phyloP scores from a whole-genome alignment of 2,888 invertebrate genomes.

The Altica lythri region DNA sequence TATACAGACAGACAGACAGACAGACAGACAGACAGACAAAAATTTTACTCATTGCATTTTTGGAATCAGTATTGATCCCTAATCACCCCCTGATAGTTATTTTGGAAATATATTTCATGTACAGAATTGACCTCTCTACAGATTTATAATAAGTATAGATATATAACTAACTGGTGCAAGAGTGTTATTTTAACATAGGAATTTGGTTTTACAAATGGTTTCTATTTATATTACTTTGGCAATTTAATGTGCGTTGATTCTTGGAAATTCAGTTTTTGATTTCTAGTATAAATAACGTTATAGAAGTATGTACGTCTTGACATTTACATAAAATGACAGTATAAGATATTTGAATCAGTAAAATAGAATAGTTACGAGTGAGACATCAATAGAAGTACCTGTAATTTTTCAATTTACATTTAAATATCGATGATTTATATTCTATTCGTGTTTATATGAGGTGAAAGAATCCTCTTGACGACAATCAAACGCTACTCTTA shows the following conservation, averaged over 20 bases:
- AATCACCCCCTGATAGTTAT: too few species aligned
- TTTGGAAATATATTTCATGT: too few species aligned
- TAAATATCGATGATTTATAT: constrained; percentile 33
- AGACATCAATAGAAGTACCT: constrained; percentile 31
- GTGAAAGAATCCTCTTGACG: constrained; percentile 40
- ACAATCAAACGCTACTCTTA: constrained; percentile 36
- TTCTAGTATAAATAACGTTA: constrained; percentile 19
- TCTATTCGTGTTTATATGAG: constrained; percentile 31
- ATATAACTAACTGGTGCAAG: too few species aligned
- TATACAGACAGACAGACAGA: too few species aligned
- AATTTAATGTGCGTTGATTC: constrained; percentile 7
- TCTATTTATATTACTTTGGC: constrained; percentile 1
- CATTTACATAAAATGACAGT: constrained; percentile 23
- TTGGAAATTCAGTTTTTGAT: constrained; percentile 10
- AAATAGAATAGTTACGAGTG: constrained; percentile 25
- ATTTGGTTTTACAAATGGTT: background rate
- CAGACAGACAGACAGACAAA: too few species aligned
- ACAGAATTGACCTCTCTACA: too few species aligned
- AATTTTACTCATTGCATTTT: too few species aligned
- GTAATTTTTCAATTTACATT: constrained; percentile 32
- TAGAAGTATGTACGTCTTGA: constrained; percentile 1
- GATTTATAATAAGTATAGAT: too few species aligned
- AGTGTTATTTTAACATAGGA: constrained; percentile 1
- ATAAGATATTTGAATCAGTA: constrained; percentile 25
- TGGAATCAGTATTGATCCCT: too few species aligned